Evolutionary conservation across 2,797 vertebrate genomes (phyloP), one percentile per base, ranked within the genome.

Genomic region (Chromobotia macracanthus): DNA sequence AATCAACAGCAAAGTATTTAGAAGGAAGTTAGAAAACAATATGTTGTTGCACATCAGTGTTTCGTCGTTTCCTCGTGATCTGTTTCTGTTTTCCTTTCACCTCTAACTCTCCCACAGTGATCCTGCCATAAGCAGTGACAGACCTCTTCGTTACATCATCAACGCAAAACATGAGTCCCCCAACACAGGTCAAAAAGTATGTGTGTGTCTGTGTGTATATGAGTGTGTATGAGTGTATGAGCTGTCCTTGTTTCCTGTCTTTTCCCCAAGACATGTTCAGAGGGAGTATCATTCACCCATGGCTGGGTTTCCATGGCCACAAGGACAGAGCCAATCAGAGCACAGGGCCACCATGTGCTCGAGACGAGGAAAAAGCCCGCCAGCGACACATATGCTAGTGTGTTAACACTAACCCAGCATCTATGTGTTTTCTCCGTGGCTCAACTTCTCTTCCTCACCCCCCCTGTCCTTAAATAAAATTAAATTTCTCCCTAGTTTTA

Each of bases 241-340:
- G 65, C 69, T 64, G 75, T 77, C 79, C 77, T 84, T 87, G 84
- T 84, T 80, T 82, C 75, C 83, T 84, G 83, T 89, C 85, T 86
- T 81, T 86, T 91, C 90, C 89, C 76, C 67, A 74, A 89, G 89
- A 88, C 87, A 84, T 88, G 81, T 90, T 91, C 89, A 87, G 90
- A 89, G 89, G 91, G 86, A 90, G 89, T 86, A 89, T 90, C 90
- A 83, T 91, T 94, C 89, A 93, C 90, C 91, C 93, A 92, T 91
- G 91, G 91, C 82, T 89, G 89, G 83, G 80, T 89, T 91, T 90
- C 84, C 86, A 86, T 91, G 88, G 89, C 91, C 90, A 89, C 86
- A 66, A 89, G 88, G 90, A 85, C 83, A 79, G 74, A 61, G 87
- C 89, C 85, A 73, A 87, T 91, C 87, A 83, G 84, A 90, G 88